phyloP scores from a whole-genome alignment of 2,113 vertebrate species.

The Nanorana parkeri region DNA sequence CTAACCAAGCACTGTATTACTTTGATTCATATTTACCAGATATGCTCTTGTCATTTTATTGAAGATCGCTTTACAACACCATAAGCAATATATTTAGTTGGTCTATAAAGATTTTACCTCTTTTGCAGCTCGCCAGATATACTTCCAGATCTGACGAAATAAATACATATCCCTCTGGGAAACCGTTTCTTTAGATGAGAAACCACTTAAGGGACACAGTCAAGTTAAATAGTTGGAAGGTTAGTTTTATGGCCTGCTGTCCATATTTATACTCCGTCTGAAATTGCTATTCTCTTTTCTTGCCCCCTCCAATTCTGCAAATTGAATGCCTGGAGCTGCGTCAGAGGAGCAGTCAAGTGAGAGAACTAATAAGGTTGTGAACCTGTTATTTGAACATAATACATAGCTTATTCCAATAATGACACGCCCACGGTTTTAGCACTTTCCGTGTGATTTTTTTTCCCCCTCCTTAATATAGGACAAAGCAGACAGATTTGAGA shows the following conservation, averaged over 20 bases:
- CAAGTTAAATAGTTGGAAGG: conserved; percentile 31
- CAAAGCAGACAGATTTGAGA: conserved; percentile 2
- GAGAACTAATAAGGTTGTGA: conserved; percentile 35
- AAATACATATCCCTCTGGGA: conserved; percentile 21
- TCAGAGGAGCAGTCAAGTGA: conserved; percentile 43
- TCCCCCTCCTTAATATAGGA: neutral
- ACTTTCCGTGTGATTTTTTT: conserved; percentile 25
- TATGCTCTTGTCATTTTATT: neutral
- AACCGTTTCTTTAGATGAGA: conserved; percentile 14
- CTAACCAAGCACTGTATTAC: neutral
- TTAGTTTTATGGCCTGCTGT: conserved; percentile 26
- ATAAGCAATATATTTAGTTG: neutral
- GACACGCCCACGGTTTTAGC: neutral
- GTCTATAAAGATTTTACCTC: conserved; percentile 12
- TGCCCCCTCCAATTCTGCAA: conserved; percentile 34
- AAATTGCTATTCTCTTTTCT: conserved; percentile 20
- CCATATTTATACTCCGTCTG: conserved; percentile 29
- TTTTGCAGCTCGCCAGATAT: conserved; percentile 3
- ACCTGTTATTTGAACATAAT: conserved; percentile 38
- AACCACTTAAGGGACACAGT: conserved; percentile 37
- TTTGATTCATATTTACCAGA: conserved; percentile 9
- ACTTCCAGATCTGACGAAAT: neutral
- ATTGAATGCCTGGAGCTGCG: conserved; percentile 25
- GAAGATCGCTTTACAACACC: conserved; percentile 5
- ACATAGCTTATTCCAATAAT: conserved; percentile 13